Conservation (phyloP, 1,140 invertebrate genomes). For the Micrasema minimum region DNA sequence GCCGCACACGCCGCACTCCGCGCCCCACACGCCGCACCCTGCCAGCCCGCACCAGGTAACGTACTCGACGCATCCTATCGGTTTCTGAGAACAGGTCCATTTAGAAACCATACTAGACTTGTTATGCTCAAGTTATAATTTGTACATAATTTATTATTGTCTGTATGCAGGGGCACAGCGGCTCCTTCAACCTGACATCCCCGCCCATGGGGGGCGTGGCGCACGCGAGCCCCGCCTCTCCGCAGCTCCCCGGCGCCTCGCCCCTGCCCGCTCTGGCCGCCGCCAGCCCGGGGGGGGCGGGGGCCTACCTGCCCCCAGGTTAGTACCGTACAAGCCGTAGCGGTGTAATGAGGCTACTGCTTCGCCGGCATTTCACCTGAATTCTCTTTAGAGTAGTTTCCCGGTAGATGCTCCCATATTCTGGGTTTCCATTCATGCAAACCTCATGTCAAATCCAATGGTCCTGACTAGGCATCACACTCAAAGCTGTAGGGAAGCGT, state of each 20-base stretch:
- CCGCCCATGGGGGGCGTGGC: constrained; percentile 70
- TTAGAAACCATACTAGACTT: too few relatives aligned
- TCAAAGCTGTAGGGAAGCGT: too few relatives aligned
- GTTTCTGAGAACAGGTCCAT: too few relatives aligned
- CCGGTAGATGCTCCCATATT: too few relatives aligned
- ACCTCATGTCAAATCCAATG: too few relatives aligned
- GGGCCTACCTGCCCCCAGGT: constrained; percentile 82
- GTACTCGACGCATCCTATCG: neutral
- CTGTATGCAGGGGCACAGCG: constrained; percentile 58
- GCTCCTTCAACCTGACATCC: constrained; percentile 85
- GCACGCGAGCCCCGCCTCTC: constrained; percentile 58
- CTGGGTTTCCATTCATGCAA: too few relatives aligned
- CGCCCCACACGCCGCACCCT: constrained; percentile 65
- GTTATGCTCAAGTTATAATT: too few relatives aligned
- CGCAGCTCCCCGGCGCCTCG: constrained; percentile 56
- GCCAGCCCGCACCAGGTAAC: constrained; percentile 62
- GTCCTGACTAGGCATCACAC: too few relatives aligned
- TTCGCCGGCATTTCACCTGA: too few relatives aligned
- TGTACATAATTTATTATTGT: too few relatives aligned
- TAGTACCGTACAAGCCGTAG: constrained; percentile 47
- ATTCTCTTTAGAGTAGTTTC: too few relatives aligned
- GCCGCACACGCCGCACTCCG: constrained; percentile 65
- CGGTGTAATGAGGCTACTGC: too few relatives aligned
- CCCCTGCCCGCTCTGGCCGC: constrained; percentile 65
- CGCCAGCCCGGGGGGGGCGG: constrained; percentile 85